Evolutionary conservation across 2,113 vertebrate genomes (phyloP), one percentile per base, ranked within the genome.

Genomic region (Prinia subflava): DNA sequence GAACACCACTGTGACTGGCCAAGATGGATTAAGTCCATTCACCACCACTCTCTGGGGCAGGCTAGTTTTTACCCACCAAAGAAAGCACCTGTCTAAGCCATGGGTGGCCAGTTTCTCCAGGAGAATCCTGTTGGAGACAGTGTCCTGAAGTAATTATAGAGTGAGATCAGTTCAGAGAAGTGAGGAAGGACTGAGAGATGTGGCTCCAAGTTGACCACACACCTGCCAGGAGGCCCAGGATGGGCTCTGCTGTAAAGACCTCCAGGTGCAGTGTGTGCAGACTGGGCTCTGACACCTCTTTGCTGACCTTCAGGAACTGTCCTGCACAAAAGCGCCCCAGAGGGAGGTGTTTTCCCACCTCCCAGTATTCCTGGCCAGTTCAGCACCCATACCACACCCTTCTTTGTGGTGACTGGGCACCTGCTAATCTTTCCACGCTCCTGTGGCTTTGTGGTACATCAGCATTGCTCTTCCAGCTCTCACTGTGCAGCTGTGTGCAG

Each of bases 1-100:
- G 30, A 79, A 6, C 0, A 4, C 15, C 50, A 22, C 27, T 15
- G n/a, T 35, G n/a, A 24, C 17, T 0, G 0, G 41, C n/a, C 5
- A 18, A 28, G 17, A 11, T 21, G 24, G 4, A 31, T 60, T 30
- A 11, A 75, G 3, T 39, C 31, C 31, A n/a, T 49, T 59, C 30
- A 71, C 10, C 76, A 55, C 2, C 11, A 10, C 9, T 27, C 27
- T 23, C 8, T 42, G 33, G 14, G 20, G 25, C 25, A 2, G 3
- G 12, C 2, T 30, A 20, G 5, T 7, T 52, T 63, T 41, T 8
- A 49, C 33, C 10, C 42, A 52, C 14, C 2, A 3, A n/a, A 63
- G 23, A 15, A 7, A 20, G 10, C 4, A 11, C 49, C 13, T 7
- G 2, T 23, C 11, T 39, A 20, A 59, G 49, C n/a, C 27, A 21